Evolutionary conservation across 2,888 invertebrate genomes (phyloP).

Genomic region (Syritta pipiens): DNA sequence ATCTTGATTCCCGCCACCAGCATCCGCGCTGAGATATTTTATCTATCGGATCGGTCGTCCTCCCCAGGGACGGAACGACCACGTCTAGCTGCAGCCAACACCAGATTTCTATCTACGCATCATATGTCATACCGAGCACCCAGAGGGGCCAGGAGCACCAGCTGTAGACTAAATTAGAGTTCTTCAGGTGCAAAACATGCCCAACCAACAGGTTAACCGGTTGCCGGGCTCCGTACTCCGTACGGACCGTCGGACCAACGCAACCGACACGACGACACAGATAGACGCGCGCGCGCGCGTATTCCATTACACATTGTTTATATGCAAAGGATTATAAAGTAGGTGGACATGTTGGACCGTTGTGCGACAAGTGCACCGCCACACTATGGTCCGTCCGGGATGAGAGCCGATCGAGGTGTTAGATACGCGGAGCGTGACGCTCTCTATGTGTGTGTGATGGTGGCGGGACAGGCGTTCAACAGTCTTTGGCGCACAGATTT

Average conservation of each 20-base stretch:
- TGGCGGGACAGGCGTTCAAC: slow-evolving; percentile 1
- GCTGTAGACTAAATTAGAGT: slow-evolving; percentile 64
- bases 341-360: slow-evolving; percentile 60
- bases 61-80: slow-evolving; percentile 49
- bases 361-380: slow-evolving; percentile 53
- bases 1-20: slow-evolving; percentile 43
- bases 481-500: slow-evolving; percentile 27
- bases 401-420: slow-evolving; percentile 5
- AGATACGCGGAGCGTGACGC: slow-evolving; percentile 22
- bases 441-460: not conserved
- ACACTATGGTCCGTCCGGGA: not conserved
- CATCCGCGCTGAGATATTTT: slow-evolving; percentile 27
- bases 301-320: slow-evolving; percentile 60
- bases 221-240: slow-evolving; percentile 29
- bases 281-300: slow-evolving; percentile 30
- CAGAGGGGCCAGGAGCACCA: not conserved
- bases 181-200: slow-evolving; percentile 68
- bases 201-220: slow-evolving; percentile 58
- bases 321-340: slow-evolving; percentile 59
- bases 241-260: slow-evolving; percentile 34
- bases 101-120: slow-evolving; percentile 57
- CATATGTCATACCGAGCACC: slow-evolving; percentile 51
- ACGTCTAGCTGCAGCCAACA: slow-evolving; percentile 35
- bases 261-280: not conserved
- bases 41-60: slow-evolving; percentile 23